A percentile compares a stretch with the other conserved stretches of the same genome.
These are phyloP conservation scores for Choloepus hoffmanni DNA, from an alignment of 2,113 vertebrate species.

Conservation along the genomic window DNA sequence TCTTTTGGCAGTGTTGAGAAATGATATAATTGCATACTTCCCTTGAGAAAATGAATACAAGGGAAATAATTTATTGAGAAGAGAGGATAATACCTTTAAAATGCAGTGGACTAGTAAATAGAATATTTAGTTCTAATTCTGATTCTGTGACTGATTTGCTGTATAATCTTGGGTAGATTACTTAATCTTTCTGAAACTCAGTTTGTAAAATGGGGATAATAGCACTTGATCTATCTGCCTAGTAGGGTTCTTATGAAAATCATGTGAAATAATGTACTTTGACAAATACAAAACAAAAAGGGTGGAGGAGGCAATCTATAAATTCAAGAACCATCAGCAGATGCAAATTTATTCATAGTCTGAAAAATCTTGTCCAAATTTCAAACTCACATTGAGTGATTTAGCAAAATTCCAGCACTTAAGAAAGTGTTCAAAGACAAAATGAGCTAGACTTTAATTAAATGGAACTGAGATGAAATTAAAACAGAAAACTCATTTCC, in stretches of 20 bases:
- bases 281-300: constrained; percentile 10
- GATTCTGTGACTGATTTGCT: not conserved
- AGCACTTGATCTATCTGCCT: constrained; percentile 2
- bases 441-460: constrained; percentile 86
- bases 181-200: constrained; percentile 29
- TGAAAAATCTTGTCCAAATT: constrained; percentile 79
- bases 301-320: not conserved
- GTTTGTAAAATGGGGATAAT: constrained; percentile 35
- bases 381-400: constrained; percentile 74
- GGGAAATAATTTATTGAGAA: not conserved
- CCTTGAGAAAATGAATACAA: constrained; percentile 20
- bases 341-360: constrained; percentile 85
- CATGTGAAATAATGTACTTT: constrained; percentile 38
- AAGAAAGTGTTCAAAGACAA: constrained; percentile 79
- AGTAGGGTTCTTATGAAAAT: not conserved
- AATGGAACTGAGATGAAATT: constrained; percentile 83
- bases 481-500: constrained; percentile 83
- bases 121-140: not conserved
- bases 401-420: constrained; percentile 77
- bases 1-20: constrained; percentile 36
- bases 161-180: not conserved
- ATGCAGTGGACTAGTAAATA: not conserved
- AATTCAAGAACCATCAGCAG: constrained; percentile 69
- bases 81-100: not conserved
- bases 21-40: constrained; percentile 5